Evolutionary conservation across 2,797 vertebrate genomes (phyloP).

Genomic region (Chaenodraco wilsoni): DNA sequence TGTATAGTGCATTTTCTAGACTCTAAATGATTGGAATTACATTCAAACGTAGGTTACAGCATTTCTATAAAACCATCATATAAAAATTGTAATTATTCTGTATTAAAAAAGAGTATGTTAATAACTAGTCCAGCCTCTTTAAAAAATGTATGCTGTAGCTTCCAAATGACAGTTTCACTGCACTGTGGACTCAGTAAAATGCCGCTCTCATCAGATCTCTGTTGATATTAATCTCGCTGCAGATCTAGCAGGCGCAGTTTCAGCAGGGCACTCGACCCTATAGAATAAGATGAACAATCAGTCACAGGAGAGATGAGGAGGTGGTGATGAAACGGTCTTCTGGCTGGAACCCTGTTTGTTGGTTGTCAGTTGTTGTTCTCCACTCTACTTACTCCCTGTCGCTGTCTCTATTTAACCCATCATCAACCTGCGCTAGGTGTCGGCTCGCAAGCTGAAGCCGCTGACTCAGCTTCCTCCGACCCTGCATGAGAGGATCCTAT

Average conservation of each 20-base stretch:
- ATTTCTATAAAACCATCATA: neutral
- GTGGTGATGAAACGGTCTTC: neutral
- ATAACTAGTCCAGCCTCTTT: neutral
- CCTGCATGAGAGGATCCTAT: slow-evolving; percentile 94
- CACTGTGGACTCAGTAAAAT: slow-evolving; percentile 6
- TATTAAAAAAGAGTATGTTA: neutral
- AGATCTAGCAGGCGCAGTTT: slow-evolving; percentile 8
- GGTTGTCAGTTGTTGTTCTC: slow-evolving; percentile 3
- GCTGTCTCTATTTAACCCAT: neutral
- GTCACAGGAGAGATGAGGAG: slow-evolving; percentile 7
- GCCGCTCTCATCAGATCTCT: slow-evolving; percentile 22
- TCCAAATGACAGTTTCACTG: neutral
- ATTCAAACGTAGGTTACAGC: neutral
- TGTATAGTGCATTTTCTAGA: neutral
- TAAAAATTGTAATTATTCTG: neutral
- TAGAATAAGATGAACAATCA: slow-evolving; percentile 13
- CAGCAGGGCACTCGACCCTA: slow-evolving; percentile 18
- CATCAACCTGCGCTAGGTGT: slow-evolving; percentile 80
- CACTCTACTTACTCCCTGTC: neutral
- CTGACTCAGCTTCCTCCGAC: slow-evolving; percentile 90
- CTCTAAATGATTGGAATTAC: neutral
- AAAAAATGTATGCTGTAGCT: neutral
- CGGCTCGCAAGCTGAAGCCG: slow-evolving; percentile 94
- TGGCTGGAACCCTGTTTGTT: neutral
- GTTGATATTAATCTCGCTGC: slow-evolving; percentile 18